These are phyloP conservation scores for Sclerodermus sp. DNA, from an alignment of 2,888 invertebrate genomes.

Conservation along the genomic window DNA sequence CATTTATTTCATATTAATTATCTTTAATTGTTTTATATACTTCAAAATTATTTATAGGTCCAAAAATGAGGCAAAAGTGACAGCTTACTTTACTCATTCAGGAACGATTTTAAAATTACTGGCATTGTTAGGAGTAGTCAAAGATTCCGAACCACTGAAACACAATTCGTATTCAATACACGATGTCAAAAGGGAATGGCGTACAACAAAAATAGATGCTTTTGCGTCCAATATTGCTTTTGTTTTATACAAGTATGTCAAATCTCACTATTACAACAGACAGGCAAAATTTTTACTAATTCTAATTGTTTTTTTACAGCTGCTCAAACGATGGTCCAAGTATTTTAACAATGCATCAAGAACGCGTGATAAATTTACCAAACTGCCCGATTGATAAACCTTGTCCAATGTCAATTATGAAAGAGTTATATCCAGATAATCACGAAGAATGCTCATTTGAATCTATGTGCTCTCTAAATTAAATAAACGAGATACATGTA, in stretches of 20 bases:
- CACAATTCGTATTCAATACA: slow-evolving; percentile 59
- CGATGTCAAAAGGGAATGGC: slow-evolving; percentile 60
- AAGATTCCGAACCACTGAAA: slow-evolving; percentile 65
- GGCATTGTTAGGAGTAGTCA: slow-evolving; percentile 73
- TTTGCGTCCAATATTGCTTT: slow-evolving; percentile 83
- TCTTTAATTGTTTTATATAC: background rate
- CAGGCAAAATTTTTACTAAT: background rate
- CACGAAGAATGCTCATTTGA: slow-evolving; percentile 69
- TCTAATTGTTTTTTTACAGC: slow-evolving; percentile 45
- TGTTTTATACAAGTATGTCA: slow-evolving; percentile 69
- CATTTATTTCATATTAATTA: slow-evolving; percentile 4
- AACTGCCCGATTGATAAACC: slow-evolving; percentile 66
- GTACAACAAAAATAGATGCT: slow-evolving; percentile 68
- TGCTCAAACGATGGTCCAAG: slow-evolving; percentile 57
- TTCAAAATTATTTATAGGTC: slow-evolving; percentile 25
- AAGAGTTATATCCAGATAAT: slow-evolving; percentile 63
- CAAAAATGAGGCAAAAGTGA: slow-evolving; percentile 56
- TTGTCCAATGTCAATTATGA: slow-evolving; percentile 67
- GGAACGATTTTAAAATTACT: slow-evolving; percentile 78
- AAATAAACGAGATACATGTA: no score
- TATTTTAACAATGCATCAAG: slow-evolving; percentile 75
- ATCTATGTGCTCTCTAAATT: slow-evolving; percentile 63
- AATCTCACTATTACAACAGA: slow-evolving; percentile 3
- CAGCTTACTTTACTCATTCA: slow-evolving; percentile 80
- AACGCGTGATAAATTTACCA: slow-evolving; percentile 69